Conservation (phyloP, 2,113 vertebrate species). For the Hirundichthys speculiger region DNA sequence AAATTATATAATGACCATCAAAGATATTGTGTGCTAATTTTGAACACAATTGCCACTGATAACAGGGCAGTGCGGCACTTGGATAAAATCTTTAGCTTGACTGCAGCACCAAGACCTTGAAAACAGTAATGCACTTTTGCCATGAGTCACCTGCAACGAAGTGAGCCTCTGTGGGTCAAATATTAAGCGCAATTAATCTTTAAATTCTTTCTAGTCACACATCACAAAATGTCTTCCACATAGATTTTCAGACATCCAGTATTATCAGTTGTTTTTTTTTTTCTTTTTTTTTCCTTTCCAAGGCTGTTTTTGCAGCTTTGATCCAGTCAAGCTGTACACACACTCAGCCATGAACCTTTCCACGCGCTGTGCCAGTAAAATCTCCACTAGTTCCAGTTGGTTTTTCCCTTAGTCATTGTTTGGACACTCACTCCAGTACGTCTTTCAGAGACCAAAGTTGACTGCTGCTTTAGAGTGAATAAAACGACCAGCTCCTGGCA, state of each 20-base stretch:
- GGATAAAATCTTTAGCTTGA: conserved; percentile 51
- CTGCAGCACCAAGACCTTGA: conserved; percentile 16
- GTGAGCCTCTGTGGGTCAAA: conserved; percentile 22
- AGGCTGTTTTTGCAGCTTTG: neutral
- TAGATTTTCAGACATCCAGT: neutral
- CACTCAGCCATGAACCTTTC: conserved; percentile 21
- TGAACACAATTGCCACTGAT: conserved; percentile 69
- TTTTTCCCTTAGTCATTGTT: conserved; percentile 42
- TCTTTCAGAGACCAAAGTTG: conserved; percentile 33
- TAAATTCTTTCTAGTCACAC: neutral
- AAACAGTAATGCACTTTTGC: conserved; percentile 37
- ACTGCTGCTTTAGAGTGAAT: conserved; percentile 33
- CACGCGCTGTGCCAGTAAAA: conserved; percentile 12
- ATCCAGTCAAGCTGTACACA: neutral
- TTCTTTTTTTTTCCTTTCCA: neutral
- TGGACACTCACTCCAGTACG: conserved; percentile 1
- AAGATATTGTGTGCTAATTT: conserved; percentile 58
- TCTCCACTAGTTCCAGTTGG: conserved; percentile 1
- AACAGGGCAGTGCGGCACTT: conserved; percentile 36
- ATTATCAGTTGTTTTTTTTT: neutral
- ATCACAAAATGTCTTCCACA: neutral
- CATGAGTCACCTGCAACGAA: conserved; percentile 27
- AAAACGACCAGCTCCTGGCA: conserved; percentile 33
- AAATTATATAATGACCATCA: conserved; percentile 53
- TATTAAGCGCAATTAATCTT: conserved; percentile 24